Base-by-base conservation (phyloP, 2,888 invertebrate genomes). In the Rhagium mordax region DNA sequence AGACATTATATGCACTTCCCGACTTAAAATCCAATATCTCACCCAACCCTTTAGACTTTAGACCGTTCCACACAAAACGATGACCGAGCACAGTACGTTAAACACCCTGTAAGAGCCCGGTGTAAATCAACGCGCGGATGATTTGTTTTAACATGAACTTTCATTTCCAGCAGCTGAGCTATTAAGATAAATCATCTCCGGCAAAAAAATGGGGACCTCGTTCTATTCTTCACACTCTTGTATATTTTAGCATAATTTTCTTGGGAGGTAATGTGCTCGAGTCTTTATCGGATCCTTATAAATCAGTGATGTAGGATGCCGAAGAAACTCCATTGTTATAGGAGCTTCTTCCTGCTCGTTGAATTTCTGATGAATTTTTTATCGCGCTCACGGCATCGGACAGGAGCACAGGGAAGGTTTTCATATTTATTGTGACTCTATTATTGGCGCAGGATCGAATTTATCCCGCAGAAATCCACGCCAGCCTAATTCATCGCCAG, bases 201-300 rank as follows among this genome's bases (percentile, higher is more conserved):
- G 62, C 53, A 48, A 57, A 68, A 72, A 74, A 62, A 61, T 27
- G 18, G 57, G 64, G 65, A 53, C 55, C 69, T 57, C 68, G 57
- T 51, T 64, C 69, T 67, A 71, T 73, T 77, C 70, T 73, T 75
- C 73, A 76, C 72, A 67, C 71, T 77, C 69, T 72, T 75, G 74
- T 75, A 75, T 77, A 77, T 75, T 77, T 77, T 77, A 77, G 75
- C 77, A 77, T 77, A 77, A 77, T 77, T 77, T 77, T 73, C 77
- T 71, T 71, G 61, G n/a, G 53, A 67, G 67, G 74, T 68, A 53
- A 74, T 53, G 62, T 15, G 67, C 57, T 47, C 67, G 24, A 68
- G 69, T 73, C 71, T 71, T 74, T 76, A 76, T 76, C 74, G 77
- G 73, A 77, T 77, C 75, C 73, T 74, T 78, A 72, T 78, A 76